Conservation (phyloP, 2,797 vertebrate genomes). For the Anguilla anguilla region DNA sequence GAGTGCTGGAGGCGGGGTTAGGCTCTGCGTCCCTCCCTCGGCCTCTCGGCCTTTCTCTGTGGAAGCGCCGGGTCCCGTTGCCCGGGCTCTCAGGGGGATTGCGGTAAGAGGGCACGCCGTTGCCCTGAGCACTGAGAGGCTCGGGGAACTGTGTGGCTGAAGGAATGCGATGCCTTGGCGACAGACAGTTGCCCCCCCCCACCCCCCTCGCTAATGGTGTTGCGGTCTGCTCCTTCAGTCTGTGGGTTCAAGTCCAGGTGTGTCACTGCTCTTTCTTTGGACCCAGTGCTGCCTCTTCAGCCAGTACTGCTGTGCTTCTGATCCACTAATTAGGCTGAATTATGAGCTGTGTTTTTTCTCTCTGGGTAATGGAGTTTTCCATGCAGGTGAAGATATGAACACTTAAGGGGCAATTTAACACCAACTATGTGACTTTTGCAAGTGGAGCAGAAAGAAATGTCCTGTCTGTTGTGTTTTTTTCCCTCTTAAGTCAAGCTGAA, state of each 20-base stretch:
- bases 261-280: background rate
- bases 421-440: background rate
- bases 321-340: background rate
- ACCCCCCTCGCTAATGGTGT: background rate
- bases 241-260: too few species aligned
- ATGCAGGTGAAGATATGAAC: background rate
- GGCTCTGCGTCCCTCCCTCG: background rate
- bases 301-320: background rate
- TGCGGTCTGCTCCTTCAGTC: background rate
- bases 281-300: background rate
- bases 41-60: background rate
- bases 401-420: background rate
- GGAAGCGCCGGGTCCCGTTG: background rate
- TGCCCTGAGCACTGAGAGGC: background rate
- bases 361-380: background rate
- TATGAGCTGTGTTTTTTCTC: background rate
- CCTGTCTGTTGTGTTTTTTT: too few species aligned
- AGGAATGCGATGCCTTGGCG: background rate
- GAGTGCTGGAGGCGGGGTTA: background rate
- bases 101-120: background rate
- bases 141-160: background rate
- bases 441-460: background rate
- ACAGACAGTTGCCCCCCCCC: background rate
- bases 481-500: too few species aligned
- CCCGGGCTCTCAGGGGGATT: background rate